Evolutionary conservation across 1,140 invertebrate genomes (phyloP).

Genomic region (Atopsyche davidsoni): DNA sequence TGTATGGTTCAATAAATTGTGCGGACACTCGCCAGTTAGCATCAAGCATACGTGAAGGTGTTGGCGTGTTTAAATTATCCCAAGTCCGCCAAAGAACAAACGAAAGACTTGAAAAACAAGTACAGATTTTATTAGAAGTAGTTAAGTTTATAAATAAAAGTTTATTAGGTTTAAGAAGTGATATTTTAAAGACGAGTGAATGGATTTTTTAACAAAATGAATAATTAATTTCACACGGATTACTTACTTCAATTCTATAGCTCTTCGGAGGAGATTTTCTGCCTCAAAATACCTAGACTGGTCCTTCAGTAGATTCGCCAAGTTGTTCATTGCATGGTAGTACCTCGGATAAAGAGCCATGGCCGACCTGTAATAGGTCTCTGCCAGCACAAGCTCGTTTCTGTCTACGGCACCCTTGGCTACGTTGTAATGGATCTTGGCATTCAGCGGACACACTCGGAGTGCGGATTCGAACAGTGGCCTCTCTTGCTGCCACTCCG

Average conservation of each 20-base stretch:
- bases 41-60: too few species aligned
- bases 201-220: too few species aligned
- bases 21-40: too few species aligned
- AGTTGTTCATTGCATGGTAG: slow-evolving; percentile 96
- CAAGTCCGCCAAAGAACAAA: too few species aligned
- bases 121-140: too few species aligned
- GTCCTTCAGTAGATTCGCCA: slow-evolving; percentile 88
- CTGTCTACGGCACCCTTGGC: slow-evolving; percentile 78
- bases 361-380: slow-evolving; percentile 68
- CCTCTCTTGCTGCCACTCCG: slow-evolving; percentile 74
- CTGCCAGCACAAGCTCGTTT: slow-evolving; percentile 62
- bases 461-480: slow-evolving; percentile 65
- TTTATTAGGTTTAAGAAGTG: too few species aligned
- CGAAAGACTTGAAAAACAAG: too few species aligned
- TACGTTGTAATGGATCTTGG: slow-evolving; percentile 95
- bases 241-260: slow-evolving; percentile 66
- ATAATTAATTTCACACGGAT: too few species aligned
- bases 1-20: too few species aligned
- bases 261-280: slow-evolving; percentile 66
- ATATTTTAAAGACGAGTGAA: too few species aligned
- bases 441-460: slow-evolving; percentile 77
- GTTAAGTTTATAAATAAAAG: background rate
- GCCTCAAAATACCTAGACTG: slow-evolving; percentile 66
- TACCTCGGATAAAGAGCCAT: slow-evolving; percentile 74
- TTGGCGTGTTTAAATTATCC: too few species aligned